phyloP scores from a whole-genome alignment of 2,888 invertebrate genomes.

The Thecophora atra region DNA sequence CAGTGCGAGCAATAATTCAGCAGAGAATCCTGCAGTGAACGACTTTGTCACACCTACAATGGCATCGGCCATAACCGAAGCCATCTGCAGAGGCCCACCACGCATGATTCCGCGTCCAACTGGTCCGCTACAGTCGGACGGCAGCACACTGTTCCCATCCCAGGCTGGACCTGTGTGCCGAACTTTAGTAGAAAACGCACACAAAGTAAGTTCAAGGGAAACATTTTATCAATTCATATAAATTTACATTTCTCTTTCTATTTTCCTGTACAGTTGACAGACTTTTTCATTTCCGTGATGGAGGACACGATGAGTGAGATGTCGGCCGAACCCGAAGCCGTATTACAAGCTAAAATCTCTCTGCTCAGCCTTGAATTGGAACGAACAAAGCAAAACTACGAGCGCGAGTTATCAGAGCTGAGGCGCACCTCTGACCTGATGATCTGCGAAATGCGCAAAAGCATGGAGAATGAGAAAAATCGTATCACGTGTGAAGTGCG shows the following conservation, averaged over 20 bases:
- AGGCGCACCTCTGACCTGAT: constrained; percentile 74
- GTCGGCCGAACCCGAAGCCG: constrained; percentile 67
- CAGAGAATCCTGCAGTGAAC: constrained; percentile 64
- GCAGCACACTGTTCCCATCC: constrained; percentile 67
- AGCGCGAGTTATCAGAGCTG: constrained; percentile 77
- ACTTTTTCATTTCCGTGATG: constrained; percentile 76
- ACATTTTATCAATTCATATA: background rate
- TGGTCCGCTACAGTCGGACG: constrained; percentile 66
- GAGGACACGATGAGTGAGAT: constrained; percentile 75
- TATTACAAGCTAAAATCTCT: constrained; percentile 70
- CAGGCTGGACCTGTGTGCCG: constrained; percentile 70
- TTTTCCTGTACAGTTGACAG: constrained; percentile 68
- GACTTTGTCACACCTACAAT: constrained; percentile 57
- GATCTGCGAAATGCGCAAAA: constrained; percentile 75
- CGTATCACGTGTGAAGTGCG: constrained; percentile 74
- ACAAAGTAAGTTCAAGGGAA: constrained; percentile 67
- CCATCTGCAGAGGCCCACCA: constrained; percentile 63
- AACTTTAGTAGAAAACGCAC: constrained; percentile 70
- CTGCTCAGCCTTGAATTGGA: constrained; percentile 76
- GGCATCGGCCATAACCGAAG: constrained; percentile 59
- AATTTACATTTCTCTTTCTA: background rate
- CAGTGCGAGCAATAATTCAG: constrained; percentile 18
- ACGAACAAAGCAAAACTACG: constrained; percentile 75
- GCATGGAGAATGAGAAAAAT: constrained; percentile 76
- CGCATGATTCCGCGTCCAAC: constrained; percentile 67